Evolutionary conservation across 2,797 vertebrate genomes (phyloP).

Genomic region (Trematomus bernacchii): DNA sequence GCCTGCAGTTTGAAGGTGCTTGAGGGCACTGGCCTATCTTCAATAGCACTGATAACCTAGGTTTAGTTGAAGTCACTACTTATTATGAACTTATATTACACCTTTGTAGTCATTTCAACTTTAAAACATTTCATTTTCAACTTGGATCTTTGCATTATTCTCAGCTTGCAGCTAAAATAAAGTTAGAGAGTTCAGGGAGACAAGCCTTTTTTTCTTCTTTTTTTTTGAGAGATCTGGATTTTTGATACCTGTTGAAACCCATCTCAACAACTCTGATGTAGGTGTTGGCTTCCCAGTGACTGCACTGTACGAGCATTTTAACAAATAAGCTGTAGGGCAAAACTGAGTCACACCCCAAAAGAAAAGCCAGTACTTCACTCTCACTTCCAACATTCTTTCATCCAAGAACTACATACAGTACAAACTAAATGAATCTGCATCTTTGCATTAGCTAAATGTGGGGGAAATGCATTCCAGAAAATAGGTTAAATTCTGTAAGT

Average conservation of each 20-base stretch:
- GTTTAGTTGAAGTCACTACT: too few species aligned
- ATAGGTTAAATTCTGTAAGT: neutral
- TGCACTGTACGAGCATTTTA: conserved; percentile 18
- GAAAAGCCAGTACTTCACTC: conserved; percentile 44
- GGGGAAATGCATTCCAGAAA: neutral
- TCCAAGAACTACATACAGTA: neutral
- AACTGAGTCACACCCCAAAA: conserved; percentile 55
- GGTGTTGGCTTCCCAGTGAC: conserved; percentile 49
- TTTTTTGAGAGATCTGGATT: conserved; percentile 38
- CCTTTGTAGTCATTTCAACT: too few species aligned
- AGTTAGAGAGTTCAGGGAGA: neutral
- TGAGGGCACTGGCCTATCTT: neutral
- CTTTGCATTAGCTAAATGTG: neutral
- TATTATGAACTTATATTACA: too few species aligned
- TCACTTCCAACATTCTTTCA: conserved; percentile 7
- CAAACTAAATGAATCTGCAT: neutral
- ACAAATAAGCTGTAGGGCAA: conserved; percentile 45
- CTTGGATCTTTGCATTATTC: too few species aligned
- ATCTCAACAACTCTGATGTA: conserved; percentile 34
- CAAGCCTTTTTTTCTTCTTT: conserved; percentile 25
- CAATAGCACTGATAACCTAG: neutral
- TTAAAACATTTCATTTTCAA: too few species aligned
- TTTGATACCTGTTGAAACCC: conserved; percentile 61
- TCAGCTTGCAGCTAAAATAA: too few species aligned
- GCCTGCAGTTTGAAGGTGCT: conserved; percentile 34